Conservation (phyloP, 1,140 invertebrate genomes). For the Armadillidium nasatum region DNA sequence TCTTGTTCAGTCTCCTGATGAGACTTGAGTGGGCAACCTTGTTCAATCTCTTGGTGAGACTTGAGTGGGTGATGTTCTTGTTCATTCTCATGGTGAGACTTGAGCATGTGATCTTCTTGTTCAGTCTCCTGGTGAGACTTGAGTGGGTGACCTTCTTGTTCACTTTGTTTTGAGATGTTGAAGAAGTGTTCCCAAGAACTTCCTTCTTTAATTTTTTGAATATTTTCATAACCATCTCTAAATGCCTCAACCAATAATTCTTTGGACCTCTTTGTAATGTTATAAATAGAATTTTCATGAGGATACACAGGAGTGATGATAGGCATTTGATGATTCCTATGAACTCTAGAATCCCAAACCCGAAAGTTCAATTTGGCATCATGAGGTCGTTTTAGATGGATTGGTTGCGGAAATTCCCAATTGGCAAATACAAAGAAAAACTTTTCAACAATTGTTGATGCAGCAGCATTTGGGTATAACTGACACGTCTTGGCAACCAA, state of each 20-base stretch:
- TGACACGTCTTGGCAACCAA: slow-evolving; percentile 96
- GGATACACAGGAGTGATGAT: slow-evolving; percentile 99
- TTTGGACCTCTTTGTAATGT: slow-evolving; percentile 88
- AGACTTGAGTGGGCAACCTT: too few relatives aligned
- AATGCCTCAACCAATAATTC: slow-evolving; percentile 93
- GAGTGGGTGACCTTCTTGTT: slow-evolving; percentile 53
- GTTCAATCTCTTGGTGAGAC: too few relatives aligned
- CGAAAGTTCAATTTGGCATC: slow-evolving; percentile 76
- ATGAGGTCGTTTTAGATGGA: slow-evolving; percentile 87
- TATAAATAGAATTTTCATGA: slow-evolving; percentile 99
- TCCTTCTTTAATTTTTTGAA: slow-evolving; percentile 51
- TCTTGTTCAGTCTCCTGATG: too few relatives aligned
- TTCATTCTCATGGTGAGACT: too few relatives aligned
- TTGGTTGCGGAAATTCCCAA: slow-evolving; percentile 98
- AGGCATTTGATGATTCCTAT: slow-evolving; percentile 95
- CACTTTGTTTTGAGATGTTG: slow-evolving; percentile 72
- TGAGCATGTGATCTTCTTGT: too few relatives aligned
- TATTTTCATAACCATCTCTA: slow-evolving; percentile 54
- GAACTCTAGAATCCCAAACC: slow-evolving; percentile 92
- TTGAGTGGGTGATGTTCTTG: background rate
- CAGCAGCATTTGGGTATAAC: slow-evolving; percentile 93
- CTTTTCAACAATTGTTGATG: slow-evolving; percentile 91
- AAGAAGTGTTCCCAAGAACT: slow-evolving; percentile 86
- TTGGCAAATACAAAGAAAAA: slow-evolving; percentile 97
- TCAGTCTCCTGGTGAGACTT: too few relatives aligned